Base-by-base conservation (phyloP, 2,888 invertebrate species). In the Acanthosepion esculentum region DNA sequence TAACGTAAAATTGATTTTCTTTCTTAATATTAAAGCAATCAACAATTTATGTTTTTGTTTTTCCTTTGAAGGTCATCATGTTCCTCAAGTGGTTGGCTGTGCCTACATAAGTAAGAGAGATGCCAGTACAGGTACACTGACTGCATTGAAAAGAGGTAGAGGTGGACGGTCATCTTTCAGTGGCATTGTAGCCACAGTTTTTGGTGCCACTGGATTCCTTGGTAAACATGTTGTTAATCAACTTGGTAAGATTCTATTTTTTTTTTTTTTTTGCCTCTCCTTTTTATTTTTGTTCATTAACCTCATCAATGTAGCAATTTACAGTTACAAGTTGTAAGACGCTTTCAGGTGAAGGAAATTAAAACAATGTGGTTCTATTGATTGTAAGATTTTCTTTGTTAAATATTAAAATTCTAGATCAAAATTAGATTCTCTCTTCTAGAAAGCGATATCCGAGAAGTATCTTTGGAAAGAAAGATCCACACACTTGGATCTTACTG, bases 111-210 rank as follows among this genome's bases (percentile, higher is more conserved):
- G 59, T 23, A 95, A 96, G 48, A 93, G 95, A 48, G 92, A 95
- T 94, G 94, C 94, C 23, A 95, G 95, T n/a, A 94, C 95, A 55
- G 48, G 94, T 94, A 96, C 96, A 59, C 64, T 96, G 33, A 95
- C 96, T 10, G 95, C 96, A 53, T 96, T 96, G 95, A 97, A 96
- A 94, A 95, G 97, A 78, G 98, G 98, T 20, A 97, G 97, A 91
- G 98, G 98, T 48, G 99, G 99, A 41, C 98, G 99, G 78, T 98
- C 98, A 96, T 99, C 99, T 97, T 99, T 99, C 97, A 99, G 98
- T 98, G 99, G 99, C 0, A 98, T 99, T 94, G 99, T 99, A 5
- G 99, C 99, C n/a, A 99, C 99, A n/a, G 98, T 99, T 1, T 99
- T 99, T 97, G 99, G 99, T 94, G 98, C 98, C 95, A 98, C 98